These are phyloP conservation scores for Tenthredo amoena DNA, from an alignment of 2,888 invertebrate genomes.

Conservation along the genomic window DNA sequence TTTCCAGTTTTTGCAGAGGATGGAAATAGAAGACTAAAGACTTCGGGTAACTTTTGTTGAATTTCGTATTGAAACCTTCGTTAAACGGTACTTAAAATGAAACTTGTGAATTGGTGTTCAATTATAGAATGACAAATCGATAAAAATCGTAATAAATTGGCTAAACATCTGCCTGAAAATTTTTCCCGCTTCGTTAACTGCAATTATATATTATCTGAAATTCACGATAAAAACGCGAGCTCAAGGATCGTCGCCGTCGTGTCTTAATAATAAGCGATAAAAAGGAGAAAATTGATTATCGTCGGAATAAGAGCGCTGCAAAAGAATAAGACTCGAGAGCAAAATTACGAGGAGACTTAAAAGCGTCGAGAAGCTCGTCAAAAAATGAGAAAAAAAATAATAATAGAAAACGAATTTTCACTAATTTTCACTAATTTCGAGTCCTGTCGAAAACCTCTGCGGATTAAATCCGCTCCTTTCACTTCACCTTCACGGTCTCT, in stretches of 20 bases:
- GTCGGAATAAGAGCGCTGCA: neutral
- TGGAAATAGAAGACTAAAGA: no score
- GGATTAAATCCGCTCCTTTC: neutral
- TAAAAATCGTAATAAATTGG: constrained; percentile 24
- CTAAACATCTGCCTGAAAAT: constrained; percentile 21
- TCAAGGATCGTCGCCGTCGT: neutral
- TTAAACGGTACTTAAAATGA: constrained; percentile 12
- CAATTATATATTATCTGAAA: constrained; percentile 18
- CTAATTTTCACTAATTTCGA: neutral
- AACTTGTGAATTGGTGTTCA: constrained; percentile 4
- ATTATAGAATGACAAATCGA: constrained; percentile 31
- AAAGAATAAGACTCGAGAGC: neutral
- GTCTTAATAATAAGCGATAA: constrained; percentile 12
- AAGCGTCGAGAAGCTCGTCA: neutral
- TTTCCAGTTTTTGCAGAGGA: neutral
- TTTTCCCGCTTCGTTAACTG: constrained; percentile 29
- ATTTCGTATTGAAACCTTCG: neutral
- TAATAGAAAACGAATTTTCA: neutral
- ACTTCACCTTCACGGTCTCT: neutral
- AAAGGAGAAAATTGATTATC: constrained; percentile 25
- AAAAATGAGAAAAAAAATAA: neutral
- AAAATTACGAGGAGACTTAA: neutral
- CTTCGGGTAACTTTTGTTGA: neutral
- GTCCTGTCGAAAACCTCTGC: neutral
- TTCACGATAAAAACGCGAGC: neutral